phyloP scores from a whole-genome alignment of 1,140 invertebrate genomes.

The Bombus sylvicola region DNA sequence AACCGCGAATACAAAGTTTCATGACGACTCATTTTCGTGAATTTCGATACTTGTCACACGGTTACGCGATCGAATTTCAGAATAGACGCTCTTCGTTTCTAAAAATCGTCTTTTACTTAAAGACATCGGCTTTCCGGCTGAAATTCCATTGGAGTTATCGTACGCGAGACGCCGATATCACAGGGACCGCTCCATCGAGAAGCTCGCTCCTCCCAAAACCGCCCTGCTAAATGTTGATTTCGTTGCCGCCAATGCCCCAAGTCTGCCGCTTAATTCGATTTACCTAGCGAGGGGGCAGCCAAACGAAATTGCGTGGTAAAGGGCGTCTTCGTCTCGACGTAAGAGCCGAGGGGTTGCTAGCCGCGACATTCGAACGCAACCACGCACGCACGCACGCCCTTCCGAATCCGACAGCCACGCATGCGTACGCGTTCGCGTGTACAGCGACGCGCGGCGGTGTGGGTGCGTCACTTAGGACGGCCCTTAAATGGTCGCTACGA shows the following conservation, averaged over 20 bases:
- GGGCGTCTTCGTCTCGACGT: constrained; percentile 48
- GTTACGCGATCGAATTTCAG: no score
- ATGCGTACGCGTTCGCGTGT: neutral
- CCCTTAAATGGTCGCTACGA: constrained; percentile 45
- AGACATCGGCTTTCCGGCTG: neutral
- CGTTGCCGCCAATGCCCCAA: constrained; percentile 38
- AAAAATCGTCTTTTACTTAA: no score
- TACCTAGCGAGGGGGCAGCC: constrained; percentile 31
- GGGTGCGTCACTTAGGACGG: constrained; percentile 39
- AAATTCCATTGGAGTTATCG: neutral
- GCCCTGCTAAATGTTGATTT: constrained; percentile 55
- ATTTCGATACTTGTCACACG: no score
- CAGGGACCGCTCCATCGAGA: neutral
- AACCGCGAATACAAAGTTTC: no score
- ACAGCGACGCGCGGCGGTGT: neutral
- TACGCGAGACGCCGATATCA: neutral
- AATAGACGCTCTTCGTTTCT: no score
- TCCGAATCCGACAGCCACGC: neutral
- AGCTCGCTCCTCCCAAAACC: neutral
- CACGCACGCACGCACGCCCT: neutral
- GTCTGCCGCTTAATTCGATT: constrained; percentile 64
- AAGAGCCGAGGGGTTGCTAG: constrained; percentile 60
- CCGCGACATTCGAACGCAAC: constrained; percentile 35
- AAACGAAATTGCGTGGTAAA: constrained; percentile 56
- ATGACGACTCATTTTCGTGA: rapidly evolving